These are phyloP conservation scores for Drosophila fulvimacula DNA, from an alignment of 2,888 invertebrate genomes.

Conservation along the genomic window DNA sequence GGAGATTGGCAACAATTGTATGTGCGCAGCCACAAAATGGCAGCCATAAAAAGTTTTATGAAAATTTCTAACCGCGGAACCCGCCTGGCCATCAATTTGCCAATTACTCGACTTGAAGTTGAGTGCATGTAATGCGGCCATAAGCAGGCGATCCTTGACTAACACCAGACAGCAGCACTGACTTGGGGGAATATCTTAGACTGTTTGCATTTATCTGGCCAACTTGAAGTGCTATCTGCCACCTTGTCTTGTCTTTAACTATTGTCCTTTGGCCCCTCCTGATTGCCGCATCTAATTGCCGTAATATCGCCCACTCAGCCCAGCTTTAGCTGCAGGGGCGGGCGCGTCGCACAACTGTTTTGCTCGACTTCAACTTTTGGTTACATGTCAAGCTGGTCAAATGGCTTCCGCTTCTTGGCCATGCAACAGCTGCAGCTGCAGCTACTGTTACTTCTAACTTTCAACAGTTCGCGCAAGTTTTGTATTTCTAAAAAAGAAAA, in stretches of 20 bases:
- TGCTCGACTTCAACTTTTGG: conserved; percentile 65
- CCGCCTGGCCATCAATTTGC: conserved; percentile 68
- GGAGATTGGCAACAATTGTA: conserved; percentile 82
- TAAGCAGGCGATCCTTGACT: conserved; percentile 1
- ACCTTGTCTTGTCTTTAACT: conserved; percentile 27
- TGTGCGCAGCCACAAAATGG: conserved; percentile 74
- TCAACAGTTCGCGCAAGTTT: conserved; percentile 14
- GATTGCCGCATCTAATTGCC: conserved; percentile 51
- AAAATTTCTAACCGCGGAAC: conserved; percentile 73
- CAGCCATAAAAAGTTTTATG: conserved; percentile 80
- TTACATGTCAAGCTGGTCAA: conserved; percentile 68
- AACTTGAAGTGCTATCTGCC: conserved; percentile 35
- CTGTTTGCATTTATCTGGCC: conserved; percentile 24
- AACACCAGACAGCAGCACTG: not conserved
- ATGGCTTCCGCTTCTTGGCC: conserved; percentile 47
- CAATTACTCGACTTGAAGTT: conserved; percentile 72
- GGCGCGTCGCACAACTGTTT: conserved; percentile 6
- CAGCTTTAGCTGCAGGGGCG: not conserved
- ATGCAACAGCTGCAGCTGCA: conserved; percentile 74
- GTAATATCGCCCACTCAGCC: conserved; percentile 24
- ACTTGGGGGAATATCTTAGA: conserved; percentile 16
- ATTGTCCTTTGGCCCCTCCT: conserved; percentile 25
- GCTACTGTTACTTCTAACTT: conserved; percentile 53
- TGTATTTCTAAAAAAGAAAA: not conserved
- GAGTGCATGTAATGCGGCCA: conserved; percentile 53